Evolutionary conservation across 2,113 vertebrate genomes (phyloP), one percentile per base, ranked within the genome.

Genomic region (Gulo gulo): DNA sequence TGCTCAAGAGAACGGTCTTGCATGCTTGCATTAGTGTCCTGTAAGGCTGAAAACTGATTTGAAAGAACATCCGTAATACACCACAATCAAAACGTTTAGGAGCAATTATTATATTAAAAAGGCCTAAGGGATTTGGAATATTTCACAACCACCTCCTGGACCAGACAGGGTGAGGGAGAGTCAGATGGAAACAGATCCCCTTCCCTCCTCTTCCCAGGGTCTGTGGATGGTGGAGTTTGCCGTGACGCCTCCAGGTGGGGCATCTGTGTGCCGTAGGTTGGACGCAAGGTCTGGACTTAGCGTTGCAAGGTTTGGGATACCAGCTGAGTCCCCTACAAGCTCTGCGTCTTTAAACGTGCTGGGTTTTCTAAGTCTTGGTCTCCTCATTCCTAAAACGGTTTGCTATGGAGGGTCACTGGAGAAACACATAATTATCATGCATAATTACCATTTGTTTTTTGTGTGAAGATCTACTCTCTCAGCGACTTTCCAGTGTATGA

Each of bases 41-140:
- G 6, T 2, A 92, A 88, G 93, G 82, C 76, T 95, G 71, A 93
- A 96, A 31, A 79, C 82, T 94, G 82, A 95, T 76, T 83, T 96
- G 97, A 79, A 96, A 95, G 94, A 95, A 50, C 78, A 96, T 96
- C 97, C 85, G 78, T 85, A 95, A 85, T 74, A 85, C 3, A 61
- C 87, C 92, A 84, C 76, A 91, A 74, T 96, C 94, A 96, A 92
- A 96, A 93, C 85, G 36, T 94, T 79, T 79, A 95, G 81, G 88
- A 96, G 31, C 39, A 55, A 95, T 90, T 90, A 45, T 24, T 82
- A 95, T 79, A 80, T 88, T 55, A 91, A 97, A 84, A 92, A 47
- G 84, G 45, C 80, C 73, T n/a, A 8, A 13, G 76, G 88, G 97
- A 90, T 84, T 36, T 39, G 79, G 50, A 45, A 9, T 88, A n/a